Evolutionary conservation across 2,888 invertebrate genomes (phyloP), one percentile per base, ranked within the genome.

Genomic region (Drosophila mimetica): DNA sequence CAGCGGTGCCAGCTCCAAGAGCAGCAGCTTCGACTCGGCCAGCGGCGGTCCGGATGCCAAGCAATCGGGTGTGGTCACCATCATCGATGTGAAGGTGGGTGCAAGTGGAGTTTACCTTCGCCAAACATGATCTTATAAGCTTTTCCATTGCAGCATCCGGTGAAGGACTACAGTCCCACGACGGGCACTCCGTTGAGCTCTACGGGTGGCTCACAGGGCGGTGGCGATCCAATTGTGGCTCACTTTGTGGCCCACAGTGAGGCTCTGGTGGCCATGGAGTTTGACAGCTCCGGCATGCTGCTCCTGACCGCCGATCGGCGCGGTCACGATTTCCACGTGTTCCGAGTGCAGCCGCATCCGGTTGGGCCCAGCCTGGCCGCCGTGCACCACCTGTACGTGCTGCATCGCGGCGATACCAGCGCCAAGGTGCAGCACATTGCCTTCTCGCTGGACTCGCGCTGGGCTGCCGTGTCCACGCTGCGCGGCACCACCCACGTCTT

Each of bases 401-500:
- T 99, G 73, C 97, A 98, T 91, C 93, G 99, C 41, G 99, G 99
- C 4, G 99, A 98, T 88, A 99, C 99, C 0, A 97, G 97, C 44
- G 98, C 99, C 51, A 97, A 96, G 94, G 98, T 98, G 57, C 96
- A 96, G 92, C 97, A 98, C 89, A 96, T 98, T 91, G 94, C 96
- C 52, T 97, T 99, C 90, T 97, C 98, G 1, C 93, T 95, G 65
- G 99, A 99, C 93, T 96, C 96, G 28, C 95, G 99, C 57, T 99
- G 99, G 99, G 95, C 97, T n/a, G 96, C 98, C 2, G 95, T 99
- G 5, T 97, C 97, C 39, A 98, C 99, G 0, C 94, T 98, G 59
- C 95, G 98, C 72, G 99, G 99, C 71, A 99, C 99, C 0, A 98
- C 98, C 30, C 99, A 99, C 92, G 96, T 99, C 75, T 99, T 99